Evolutionary conservation across 2,113 vertebrate species (phyloP), one percentile per base, ranked within the genome.

Genomic region (Saguinus imperator): DNA sequence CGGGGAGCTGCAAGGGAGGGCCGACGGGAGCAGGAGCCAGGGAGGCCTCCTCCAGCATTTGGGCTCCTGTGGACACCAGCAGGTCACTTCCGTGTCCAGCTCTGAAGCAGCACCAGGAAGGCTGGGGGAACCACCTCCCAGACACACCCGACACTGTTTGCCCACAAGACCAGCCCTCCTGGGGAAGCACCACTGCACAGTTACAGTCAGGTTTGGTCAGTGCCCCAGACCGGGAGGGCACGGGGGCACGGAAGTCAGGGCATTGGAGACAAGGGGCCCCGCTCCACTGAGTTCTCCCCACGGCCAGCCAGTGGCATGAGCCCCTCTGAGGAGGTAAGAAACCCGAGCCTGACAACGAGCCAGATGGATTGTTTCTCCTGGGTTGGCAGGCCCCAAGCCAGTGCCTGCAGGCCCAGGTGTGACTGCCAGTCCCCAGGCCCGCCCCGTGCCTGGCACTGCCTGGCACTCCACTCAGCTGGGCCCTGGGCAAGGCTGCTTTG

Each of bases 291-390:
- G 32, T 68, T 25, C 16, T 64, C 55, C 50, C 68, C 61, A 1
- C 16, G 40, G 32, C 27, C 0, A 13, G 55, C 57, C 14, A 2
- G 6, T 12, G 8, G 72, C 18, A 3, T 0, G 0, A 0, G 3
- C 16, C 73, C 87, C 57, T 73, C 70, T 3, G 1, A 37, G 87
- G 45, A 43, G 80, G 35, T 0, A 55, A 57, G 45, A 79, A 37
- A 43, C 8, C 68, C 3, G 6, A 25, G 40, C 32, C 77, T 73
- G 32, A 25, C 16, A 4, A 21, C n/a, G 10, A 17, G 29, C n/a
- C 72, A 10, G 61, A 13, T 1, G 80, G 79, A 21, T 11, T 25
- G n/a, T 73, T 64, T 55, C 27, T 84, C 52, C 70, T 4, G 5
- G 27, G 75, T 72, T 25, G 7, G 50, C 45, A 80, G 90, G 91